Percentiles rank a stretch among this genome's conserved stretches.
phyloP scores from a whole-genome alignment of 2,113 vertebrate species.

The Haemorhous mexicanus region DNA sequence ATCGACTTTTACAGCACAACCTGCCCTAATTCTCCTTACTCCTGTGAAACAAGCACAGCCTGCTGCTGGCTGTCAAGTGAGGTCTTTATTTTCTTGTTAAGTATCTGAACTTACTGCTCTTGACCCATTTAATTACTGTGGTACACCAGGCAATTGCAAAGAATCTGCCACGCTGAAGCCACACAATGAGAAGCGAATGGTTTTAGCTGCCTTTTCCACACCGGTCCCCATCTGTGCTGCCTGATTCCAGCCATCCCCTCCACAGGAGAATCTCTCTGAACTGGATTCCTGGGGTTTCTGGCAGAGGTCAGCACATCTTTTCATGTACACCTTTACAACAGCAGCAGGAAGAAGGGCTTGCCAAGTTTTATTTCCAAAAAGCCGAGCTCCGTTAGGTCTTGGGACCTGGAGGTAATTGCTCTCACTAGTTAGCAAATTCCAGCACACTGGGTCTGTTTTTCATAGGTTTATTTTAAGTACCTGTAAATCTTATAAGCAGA shows the following conservation, averaged over 20 bases:
- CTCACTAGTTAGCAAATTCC: slow-evolving; percentile 69
- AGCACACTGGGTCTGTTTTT: slow-evolving; percentile 67
- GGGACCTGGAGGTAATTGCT: slow-evolving; percentile 66
- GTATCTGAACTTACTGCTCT: slow-evolving; percentile 42
- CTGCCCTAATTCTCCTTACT: slow-evolving; percentile 2
- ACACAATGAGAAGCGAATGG: slow-evolving; percentile 37
- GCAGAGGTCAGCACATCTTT: slow-evolving; percentile 66
- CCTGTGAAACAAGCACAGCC: background rate
- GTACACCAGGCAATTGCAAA: slow-evolving; percentile 58
- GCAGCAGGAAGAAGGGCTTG: slow-evolving; percentile 58
- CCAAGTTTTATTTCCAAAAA: slow-evolving; percentile 68
- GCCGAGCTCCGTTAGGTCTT: slow-evolving; percentile 58
- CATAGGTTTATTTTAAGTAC: slow-evolving; percentile 75
- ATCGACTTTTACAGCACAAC: slow-evolving; percentile 32
- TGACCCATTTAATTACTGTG: slow-evolving; percentile 58
- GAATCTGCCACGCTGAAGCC: slow-evolving; percentile 51
- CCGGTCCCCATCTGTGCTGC: slow-evolving; percentile 44
- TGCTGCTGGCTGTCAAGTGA: slow-evolving; percentile 26
- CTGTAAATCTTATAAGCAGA: slow-evolving; percentile 75
- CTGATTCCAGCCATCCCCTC: slow-evolving; percentile 32
- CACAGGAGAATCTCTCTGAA: slow-evolving; percentile 52
- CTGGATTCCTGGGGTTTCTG: slow-evolving; percentile 65
- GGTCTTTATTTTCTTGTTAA: slow-evolving; percentile 59
- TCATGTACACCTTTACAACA: slow-evolving; percentile 63
- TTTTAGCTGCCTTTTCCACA: slow-evolving; percentile 23